Evolutionary conservation across 2,113 vertebrate species (phyloP).

Genomic region (Raja brachyura): DNA sequence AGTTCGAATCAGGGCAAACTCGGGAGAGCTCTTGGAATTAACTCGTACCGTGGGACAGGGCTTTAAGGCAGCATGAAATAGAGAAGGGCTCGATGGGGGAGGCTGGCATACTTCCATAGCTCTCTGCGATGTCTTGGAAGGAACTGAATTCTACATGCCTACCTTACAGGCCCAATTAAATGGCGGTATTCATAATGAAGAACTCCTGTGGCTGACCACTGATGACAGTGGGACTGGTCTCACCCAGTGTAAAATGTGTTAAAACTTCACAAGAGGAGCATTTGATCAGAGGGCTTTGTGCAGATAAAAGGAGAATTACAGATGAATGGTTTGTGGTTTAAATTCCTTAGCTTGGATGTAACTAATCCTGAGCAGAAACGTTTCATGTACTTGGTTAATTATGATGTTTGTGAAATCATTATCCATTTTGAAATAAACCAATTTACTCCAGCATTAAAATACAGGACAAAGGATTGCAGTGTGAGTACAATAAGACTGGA

Average conservation of each 20-base stretch:
- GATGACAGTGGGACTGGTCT: background rate
- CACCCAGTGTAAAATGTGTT: background rate
- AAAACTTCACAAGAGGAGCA: background rate
- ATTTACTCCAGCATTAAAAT: background rate
- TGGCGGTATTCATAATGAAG: background rate
- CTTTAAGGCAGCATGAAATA: too few relatives aligned
- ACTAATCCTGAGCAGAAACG: background rate
- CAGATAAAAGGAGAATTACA: slow-evolving; percentile 1
- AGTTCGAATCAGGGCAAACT: too few relatives aligned
- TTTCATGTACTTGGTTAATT: background rate
- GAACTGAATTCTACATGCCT: background rate
- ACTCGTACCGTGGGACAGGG: too few relatives aligned
- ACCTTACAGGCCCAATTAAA: background rate
- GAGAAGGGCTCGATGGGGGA: too few relatives aligned
- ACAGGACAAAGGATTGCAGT: background rate
- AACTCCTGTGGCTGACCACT: background rate
- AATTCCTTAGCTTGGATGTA: background rate
- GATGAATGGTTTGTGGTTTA: background rate
- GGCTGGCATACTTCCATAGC: too few relatives aligned
- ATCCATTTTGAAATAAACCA: background rate
- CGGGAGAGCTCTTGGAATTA: too few relatives aligned
- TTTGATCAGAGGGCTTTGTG: background rate
- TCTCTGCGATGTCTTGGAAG: background rate
- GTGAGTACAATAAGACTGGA: background rate
- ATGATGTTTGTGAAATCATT: background rate